Percentiles rank a stretch among this genome's conserved stretches.
phyloP scores from a whole-genome alignment of 2,888 invertebrate species.

The Drosophila fulvimacula region DNA sequence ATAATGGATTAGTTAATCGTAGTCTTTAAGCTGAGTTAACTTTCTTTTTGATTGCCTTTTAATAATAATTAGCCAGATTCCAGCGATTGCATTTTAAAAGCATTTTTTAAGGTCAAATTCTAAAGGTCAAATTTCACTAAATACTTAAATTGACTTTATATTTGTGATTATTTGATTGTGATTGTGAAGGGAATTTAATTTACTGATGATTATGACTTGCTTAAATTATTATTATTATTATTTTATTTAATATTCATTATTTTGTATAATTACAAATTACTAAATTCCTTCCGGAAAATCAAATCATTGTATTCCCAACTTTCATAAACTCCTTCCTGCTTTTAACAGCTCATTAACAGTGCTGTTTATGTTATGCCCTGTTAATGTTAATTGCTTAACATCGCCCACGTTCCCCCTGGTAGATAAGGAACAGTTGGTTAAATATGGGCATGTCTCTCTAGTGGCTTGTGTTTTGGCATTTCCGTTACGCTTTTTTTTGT shows the following conservation, averaged over 20 bases:
- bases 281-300: background rate
- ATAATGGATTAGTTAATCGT: slow-evolving; percentile 6
- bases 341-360: background rate
- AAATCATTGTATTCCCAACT: too few relatives aligned
- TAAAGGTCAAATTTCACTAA: slow-evolving; percentile 23
- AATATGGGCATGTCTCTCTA: slow-evolving; percentile 59
- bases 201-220: background rate
- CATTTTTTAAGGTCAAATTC: slow-evolving; percentile 16
- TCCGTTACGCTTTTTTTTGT: slow-evolving; percentile 46
- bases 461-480: slow-evolving; percentile 40
- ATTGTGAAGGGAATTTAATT: background rate
- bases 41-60: slow-evolving; percentile 36
- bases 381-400: slow-evolving; percentile 29
- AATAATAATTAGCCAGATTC: slow-evolving; percentile 9
- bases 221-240: background rate
- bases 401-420: slow-evolving; percentile 24
- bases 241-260: background rate
- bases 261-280: background rate
- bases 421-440: slow-evolving; percentile 44
- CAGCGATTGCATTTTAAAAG: slow-evolving; percentile 6
- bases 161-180: background rate
- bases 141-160: background rate
- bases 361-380: background rate
- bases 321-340: too few relatives aligned
- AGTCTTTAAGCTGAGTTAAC: slow-evolving; percentile 10